Evolutionary conservation across 2,797 vertebrate species (phyloP), one percentile per base, ranked within the genome.

Genomic region (Alauda arvensis): DNA sequence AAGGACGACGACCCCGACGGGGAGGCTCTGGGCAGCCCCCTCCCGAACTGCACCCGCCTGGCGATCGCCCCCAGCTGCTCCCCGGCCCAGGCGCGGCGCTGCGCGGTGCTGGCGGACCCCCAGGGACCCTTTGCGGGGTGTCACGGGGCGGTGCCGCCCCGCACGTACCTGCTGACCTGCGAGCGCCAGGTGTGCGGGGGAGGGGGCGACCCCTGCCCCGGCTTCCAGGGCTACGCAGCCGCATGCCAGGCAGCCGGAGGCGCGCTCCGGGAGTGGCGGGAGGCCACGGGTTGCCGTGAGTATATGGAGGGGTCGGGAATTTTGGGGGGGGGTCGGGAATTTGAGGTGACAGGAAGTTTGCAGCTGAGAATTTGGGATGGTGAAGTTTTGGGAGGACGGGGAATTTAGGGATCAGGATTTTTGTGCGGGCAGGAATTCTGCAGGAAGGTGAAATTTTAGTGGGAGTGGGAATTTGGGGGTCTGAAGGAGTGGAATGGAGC

Each of bases 51-150:
- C 69, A 76, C 24, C 26, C 49, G 8, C 1, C 29, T 18, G 14
- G 9, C 2, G 3, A 12, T 7, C 0, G 5, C 8, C 0, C 20
- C 48, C 3, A 3, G 29, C 18, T 91, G 81, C 56, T 60, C 63
- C 55, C 40, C 18, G 4, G 61, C 40, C 20, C 40, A 28, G 52
- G 45, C 48, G 17, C 18, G 5, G 48, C 48, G 25, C 62, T 83
- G 81, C 29, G 29, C 63, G 5, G 55, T 48, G 62, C 62, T 83
- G 12, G 20, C 5, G 3, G 81, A 83, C 20, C 48, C 71, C 9
- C 40, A 67, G 33, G 81, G 81, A 14, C 71, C 71, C 62, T 83
- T 76, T 12, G 55, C 29, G 8, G 71, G 33, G 4, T 83, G 81
- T 31, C 81, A 76, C 14, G 5, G 62, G 33, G 40, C 8, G 4